Percentiles rank a stretch among this genome's conserved stretches.
Evolutionary conservation across 2,888 invertebrate genomes (phyloP).

Genomic region (Drosophila paranaensis): DNA sequence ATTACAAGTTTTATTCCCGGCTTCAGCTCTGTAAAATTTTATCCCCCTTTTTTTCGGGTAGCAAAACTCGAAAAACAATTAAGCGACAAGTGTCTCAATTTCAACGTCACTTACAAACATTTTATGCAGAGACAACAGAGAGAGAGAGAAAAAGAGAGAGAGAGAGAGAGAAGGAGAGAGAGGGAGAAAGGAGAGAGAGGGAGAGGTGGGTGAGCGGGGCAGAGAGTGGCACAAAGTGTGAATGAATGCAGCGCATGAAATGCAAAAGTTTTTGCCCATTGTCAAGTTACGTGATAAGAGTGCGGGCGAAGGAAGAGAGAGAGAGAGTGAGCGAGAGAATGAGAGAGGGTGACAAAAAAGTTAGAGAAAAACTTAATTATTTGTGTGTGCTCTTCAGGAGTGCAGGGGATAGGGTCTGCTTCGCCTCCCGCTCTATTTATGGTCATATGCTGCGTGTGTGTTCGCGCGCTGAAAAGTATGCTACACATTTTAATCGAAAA

Average conservation of each 20-base stretch:
- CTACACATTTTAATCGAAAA: conserved; percentile 79
- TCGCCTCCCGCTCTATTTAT: conserved; percentile 2
- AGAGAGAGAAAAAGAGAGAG: background rate
- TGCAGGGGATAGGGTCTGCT: background rate
- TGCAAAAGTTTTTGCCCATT: conserved; percentile 77
- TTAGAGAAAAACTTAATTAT: conserved; percentile 77
- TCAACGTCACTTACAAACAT: conserved; percentile 81
- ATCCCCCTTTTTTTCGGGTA: conserved; percentile 42
- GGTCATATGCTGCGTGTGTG: conserved; percentile 42
- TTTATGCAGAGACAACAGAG: conserved; percentile 69
- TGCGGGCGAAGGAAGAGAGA: conserved; percentile 34
- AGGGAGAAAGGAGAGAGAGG: background rate
- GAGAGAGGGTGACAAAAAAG: conserved; percentile 48
- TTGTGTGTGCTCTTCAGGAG: conserved; percentile 49
- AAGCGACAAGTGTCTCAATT: conserved; percentile 82
- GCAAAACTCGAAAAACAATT: conserved; percentile 79
- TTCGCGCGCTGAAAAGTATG: conserved; percentile 75
- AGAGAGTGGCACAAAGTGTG: conserved; percentile 7
- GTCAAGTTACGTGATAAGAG: conserved; percentile 62
- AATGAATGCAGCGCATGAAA: conserved; percentile 52
- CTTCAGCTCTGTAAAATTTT: conserved; percentile 15
- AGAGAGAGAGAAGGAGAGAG: background rate
- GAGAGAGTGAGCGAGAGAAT: conserved; percentile 10
- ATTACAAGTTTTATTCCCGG: conserved; percentile 25
- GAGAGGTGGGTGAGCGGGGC: background rate